Evolutionary conservation across 2,888 invertebrate genomes (phyloP).

Genomic region (Drosophila rellima): DNA sequence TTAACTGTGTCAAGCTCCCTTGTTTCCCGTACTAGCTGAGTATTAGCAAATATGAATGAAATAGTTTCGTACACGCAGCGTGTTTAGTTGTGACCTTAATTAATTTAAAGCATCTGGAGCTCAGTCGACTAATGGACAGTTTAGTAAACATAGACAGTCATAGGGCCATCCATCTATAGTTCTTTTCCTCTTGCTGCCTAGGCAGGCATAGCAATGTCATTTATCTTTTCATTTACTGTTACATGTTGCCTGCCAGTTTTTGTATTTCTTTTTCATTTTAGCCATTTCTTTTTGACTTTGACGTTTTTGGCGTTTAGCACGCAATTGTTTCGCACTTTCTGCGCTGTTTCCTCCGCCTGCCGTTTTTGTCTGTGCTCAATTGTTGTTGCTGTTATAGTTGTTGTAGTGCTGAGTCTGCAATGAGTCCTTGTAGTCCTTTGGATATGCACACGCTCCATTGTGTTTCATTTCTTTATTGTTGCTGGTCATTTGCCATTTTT

Average conservation of each 20-base stretch:
- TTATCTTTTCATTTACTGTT: slow-evolving; percentile 70
- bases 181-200: slow-evolving; percentile 20
- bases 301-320: slow-evolving; percentile 77
- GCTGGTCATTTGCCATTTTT: slow-evolving; percentile 59
- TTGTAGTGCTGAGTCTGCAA: slow-evolving; percentile 56
- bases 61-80: slow-evolving; percentile 66
- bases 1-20: slow-evolving; percentile 4
- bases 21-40: not conserved
- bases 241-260: slow-evolving; percentile 38
- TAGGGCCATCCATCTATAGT: slow-evolving; percentile 34
- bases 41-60: slow-evolving; percentile 57
- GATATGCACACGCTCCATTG: slow-evolving; percentile 60
- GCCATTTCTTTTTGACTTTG: slow-evolving; percentile 60
- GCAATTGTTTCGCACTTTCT: slow-evolving; percentile 80
- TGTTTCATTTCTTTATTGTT: slow-evolving; percentile 57
- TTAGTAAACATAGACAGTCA: slow-evolving; percentile 36
- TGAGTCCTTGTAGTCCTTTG: slow-evolving; percentile 40
- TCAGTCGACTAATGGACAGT: slow-evolving; percentile 49
- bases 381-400: slow-evolving; percentile 23
- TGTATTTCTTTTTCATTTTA: not conserved
- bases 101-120: slow-evolving; percentile 60
- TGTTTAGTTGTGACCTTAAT: slow-evolving; percentile 63
- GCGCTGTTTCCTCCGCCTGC: slow-evolving; percentile 44
- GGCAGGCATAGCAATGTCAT: slow-evolving; percentile 51
- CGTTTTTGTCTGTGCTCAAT: slow-evolving; percentile 44